phyloP scores from a whole-genome alignment of 2,113 vertebrate genomes.

The Rhinopomastus cyanomelas region DNA sequence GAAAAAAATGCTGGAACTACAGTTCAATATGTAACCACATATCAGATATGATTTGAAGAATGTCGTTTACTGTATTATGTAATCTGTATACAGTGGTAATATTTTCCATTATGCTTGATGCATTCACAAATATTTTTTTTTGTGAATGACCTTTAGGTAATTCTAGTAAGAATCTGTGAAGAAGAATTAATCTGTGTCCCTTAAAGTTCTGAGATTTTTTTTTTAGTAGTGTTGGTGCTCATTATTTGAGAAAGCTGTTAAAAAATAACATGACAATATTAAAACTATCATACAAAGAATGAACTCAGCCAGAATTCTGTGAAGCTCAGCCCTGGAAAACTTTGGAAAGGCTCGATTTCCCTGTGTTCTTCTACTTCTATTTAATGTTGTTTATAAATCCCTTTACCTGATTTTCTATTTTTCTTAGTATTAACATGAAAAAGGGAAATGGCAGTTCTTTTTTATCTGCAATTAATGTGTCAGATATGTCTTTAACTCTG shows the following conservation, averaged over 20 bases:
- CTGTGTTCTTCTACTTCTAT: neutral
- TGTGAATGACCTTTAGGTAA: too few species aligned
- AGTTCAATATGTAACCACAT: neutral
- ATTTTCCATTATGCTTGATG: neutral
- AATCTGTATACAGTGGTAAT: neutral
- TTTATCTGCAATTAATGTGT: constrained; percentile 40
- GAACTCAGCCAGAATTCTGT: neutral
- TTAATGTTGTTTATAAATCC: neutral
- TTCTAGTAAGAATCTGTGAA: too few species aligned
- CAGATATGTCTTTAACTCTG: constrained; percentile 20
- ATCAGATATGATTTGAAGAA: neutral
- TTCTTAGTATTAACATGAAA: neutral
- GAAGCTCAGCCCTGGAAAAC: neutral
- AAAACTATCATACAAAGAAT: neutral
- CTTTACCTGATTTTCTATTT: neutral
- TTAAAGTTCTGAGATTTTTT: neutral
- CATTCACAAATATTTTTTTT: neutral
- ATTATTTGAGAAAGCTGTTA: neutral
- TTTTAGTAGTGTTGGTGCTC: neutral
- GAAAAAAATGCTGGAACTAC: neutral
- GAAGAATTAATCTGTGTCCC: neutral
- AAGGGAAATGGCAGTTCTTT: constrained; percentile 23
- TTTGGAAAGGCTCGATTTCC: neutral
- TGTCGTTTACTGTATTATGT: neutral
- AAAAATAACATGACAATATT: neutral